Percentiles rank a stretch among this genome's conserved stretches.
Conservation (phyloP, 1,140 invertebrate species). For the Zaprionus kolodkinae region DNA sequence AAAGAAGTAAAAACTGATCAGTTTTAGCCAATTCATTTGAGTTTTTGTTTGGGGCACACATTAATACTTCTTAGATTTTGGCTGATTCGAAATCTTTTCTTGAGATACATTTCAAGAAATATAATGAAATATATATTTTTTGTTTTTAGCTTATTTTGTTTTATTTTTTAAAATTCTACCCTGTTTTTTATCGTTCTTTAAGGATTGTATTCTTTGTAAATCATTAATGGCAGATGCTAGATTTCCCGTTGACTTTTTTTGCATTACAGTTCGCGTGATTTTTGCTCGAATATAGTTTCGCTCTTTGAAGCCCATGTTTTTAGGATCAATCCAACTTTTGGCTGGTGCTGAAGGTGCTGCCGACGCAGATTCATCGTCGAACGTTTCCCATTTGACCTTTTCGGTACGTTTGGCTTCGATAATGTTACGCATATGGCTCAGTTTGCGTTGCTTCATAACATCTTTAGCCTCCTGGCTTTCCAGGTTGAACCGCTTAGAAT, state of each 20-base stretch:
- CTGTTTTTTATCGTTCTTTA: not conserved
- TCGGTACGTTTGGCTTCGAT: slow-evolving; percentile 51
- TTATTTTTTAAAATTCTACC: not conserved
- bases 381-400: slow-evolving; percentile 55
- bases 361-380: slow-evolving; percentile 27
- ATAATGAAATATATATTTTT: not conserved
- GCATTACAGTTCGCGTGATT: slow-evolving; percentile 17
- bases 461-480: slow-evolving; percentile 52
- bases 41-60: not conserved
- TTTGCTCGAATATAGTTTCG: slow-evolving; percentile 43
- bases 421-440: slow-evolving; percentile 61
- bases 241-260: fast-evolving
- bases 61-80: not conserved
- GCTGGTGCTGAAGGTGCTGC: not conserved
- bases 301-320: slow-evolving; percentile 28
- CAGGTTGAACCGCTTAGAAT: slow-evolving; percentile 38
- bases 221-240: not conserved
- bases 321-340: not conserved
- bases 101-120: not conserved
- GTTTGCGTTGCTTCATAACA: slow-evolving; percentile 48
- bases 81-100: not conserved
- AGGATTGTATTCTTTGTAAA: not conserved
- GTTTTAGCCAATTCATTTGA: not conserved
- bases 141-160: not conserved
- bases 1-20: slow-evolving; percentile 1